Evolutionary conservation across 2,797 vertebrate species (phyloP).

Genomic region (Argentina silus): DNA sequence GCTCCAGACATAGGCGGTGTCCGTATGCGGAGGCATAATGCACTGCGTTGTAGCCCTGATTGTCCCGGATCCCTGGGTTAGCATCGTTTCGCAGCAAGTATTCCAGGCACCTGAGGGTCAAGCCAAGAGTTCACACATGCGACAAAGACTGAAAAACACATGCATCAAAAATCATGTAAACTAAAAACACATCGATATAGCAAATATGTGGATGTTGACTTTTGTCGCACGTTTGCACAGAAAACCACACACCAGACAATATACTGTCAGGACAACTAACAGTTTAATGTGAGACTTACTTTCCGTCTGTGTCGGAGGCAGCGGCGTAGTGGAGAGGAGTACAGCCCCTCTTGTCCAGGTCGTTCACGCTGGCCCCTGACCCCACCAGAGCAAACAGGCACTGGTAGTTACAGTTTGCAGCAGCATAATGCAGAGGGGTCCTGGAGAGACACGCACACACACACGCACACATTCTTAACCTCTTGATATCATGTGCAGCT

Average conservation of each 20-base stretch:
- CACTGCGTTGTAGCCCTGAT: constrained; percentile 96
- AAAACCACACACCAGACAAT: no score
- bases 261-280: no score
- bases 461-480: no score
- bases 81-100: constrained; percentile 97
- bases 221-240: no score
- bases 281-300: constrained; percentile 89
- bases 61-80: constrained; percentile 96
- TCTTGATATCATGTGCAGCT: no score
- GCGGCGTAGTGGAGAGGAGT: constrained; percentile 97
- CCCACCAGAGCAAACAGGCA: constrained; percentile 99
- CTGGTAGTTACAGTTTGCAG: constrained; percentile 99
- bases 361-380: constrained; percentile 96
- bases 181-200: no score
- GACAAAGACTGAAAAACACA: no score
- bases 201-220: no score
- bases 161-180: no score
- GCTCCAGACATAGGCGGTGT: constrained; percentile 94
- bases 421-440: constrained; percentile 96
- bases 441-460: constrained; percentile 67
- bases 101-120: constrained; percentile 92
- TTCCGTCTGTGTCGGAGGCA: constrained; percentile 95
- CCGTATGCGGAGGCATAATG: constrained; percentile 98
- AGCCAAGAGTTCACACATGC: not conserved
- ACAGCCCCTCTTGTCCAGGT: constrained; percentile 94